phyloP scores from a whole-genome alignment of 2,888 invertebrate species.

The Sarcophaga carnaria region DNA sequence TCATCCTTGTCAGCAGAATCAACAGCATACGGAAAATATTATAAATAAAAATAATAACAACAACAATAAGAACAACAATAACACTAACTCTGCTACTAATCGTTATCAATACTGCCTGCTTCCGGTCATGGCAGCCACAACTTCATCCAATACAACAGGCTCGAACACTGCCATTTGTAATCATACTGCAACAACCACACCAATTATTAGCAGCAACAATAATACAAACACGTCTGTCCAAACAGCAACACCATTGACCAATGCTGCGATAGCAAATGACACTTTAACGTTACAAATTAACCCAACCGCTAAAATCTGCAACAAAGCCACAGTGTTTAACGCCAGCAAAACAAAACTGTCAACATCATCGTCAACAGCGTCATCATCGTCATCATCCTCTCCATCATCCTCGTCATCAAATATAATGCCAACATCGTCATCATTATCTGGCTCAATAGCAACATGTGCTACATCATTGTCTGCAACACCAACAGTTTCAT shows the following conservation, averaged over 20 bases:
- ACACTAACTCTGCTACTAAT: constrained; percentile 70
- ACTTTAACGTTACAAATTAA: constrained; percentile 48
- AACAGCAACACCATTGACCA: constrained; percentile 11
- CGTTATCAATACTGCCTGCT: constrained; percentile 73
- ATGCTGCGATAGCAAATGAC: constrained; percentile 34
- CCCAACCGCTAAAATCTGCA: constrained; percentile 56
- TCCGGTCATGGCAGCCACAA: constrained; percentile 66
- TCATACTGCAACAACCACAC: constrained; percentile 35
- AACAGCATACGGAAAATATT: constrained; percentile 58
- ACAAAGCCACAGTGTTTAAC: constrained; percentile 57
- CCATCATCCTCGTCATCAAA: background rate
- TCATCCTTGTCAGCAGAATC: constrained; percentile 65
- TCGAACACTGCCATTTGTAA: constrained; percentile 63
- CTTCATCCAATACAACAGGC: constrained; percentile 35
- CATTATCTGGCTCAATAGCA: background rate
- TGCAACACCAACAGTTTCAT: constrained; percentile 1
- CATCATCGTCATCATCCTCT: constrained; percentile 7
- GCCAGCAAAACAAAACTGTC: constrained; percentile 63
- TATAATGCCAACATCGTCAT: constrained; percentile 7
- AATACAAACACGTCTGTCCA: constrained; percentile 31
- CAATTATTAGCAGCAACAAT: constrained; percentile 19
- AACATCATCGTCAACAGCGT: constrained; percentile 19
- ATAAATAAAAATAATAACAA: constrained; percentile 51
- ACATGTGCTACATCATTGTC: background rate
- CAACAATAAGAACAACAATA: constrained; percentile 49